These are phyloP conservation scores for Schrankia costaestrigalis DNA, from an alignment of 2,888 invertebrate species.

Conservation along the genomic window DNA sequence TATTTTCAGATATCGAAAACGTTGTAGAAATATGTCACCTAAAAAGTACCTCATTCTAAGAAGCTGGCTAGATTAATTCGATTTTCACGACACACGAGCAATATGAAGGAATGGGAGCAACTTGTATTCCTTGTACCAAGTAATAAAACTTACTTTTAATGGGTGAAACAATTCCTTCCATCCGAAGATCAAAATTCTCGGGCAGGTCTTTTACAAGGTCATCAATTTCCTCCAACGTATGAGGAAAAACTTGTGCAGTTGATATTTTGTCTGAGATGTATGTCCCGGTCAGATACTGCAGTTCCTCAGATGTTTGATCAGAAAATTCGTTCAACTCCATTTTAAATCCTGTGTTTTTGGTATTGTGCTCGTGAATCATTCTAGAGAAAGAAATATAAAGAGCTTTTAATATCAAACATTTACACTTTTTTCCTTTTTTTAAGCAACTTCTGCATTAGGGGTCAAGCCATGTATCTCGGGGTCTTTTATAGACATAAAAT, in stretches of 20 bases:
- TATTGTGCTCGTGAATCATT: conserved; percentile 36
- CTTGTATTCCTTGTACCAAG: no score
- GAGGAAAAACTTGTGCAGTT: conserved; percentile 33
- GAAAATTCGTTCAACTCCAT: conserved; percentile 44
- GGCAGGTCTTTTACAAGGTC: conserved; percentile 35
- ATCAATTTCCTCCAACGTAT: conserved; percentile 33
- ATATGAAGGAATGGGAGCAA: no score
- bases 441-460: no score
- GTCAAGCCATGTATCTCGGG: no score
- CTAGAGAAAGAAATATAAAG: conserved; percentile 25
- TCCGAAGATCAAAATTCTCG: conserved; percentile 42
- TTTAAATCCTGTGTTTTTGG: conserved; percentile 37
- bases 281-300: conserved; percentile 28
- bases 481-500: no score
- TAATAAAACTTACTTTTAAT: conserved; percentile 42
- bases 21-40: no score
- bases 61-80: no score
- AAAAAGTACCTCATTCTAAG: no score
- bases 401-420: no score
- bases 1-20: no score
- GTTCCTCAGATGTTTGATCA: conserved; percentile 37
- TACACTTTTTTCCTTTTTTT: no score
- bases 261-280: conserved; percentile 13
- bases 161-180: conserved; percentile 41
- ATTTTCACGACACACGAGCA: no score